Evolutionary conservation across 2,888 invertebrate genomes (phyloP).

Genomic region (Ctena decussata): DNA sequence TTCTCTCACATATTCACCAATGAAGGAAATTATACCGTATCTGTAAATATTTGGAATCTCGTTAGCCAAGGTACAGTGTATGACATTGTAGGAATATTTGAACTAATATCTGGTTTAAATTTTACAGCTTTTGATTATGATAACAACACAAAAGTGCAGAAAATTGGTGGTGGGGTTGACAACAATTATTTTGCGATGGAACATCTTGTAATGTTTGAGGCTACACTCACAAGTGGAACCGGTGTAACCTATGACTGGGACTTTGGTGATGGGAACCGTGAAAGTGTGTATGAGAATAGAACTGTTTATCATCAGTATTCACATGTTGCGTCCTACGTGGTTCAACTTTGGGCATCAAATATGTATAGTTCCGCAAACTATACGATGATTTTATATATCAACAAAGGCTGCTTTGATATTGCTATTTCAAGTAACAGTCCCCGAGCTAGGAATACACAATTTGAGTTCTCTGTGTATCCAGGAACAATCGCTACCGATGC

Average conservation of each 20-base stretch:
- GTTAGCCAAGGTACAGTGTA: constrained; percentile 11
- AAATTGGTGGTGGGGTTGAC: constrained; percentile 40
- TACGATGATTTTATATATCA: constrained; percentile 28
- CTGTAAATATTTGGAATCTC: no score
- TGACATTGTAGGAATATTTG: constrained; percentile 59
- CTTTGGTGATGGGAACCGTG: constrained; percentile 50
- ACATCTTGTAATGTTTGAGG: constrained; percentile 52
- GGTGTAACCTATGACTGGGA: constrained; percentile 64
- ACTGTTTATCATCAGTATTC: constrained; percentile 36
- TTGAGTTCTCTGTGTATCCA: constrained; percentile 53
- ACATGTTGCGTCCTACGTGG: constrained; percentile 30
- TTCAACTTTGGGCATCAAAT: constrained; percentile 53
- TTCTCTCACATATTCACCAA: no score
- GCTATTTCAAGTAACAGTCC: constrained; percentile 57
- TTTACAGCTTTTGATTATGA: constrained; percentile 41
- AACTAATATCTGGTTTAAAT: constrained; percentile 43
- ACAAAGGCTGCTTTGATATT: constrained; percentile 54
- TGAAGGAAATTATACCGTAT: no score
- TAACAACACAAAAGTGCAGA: constrained; percentile 23
- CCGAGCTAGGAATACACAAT: constrained; percentile 59
- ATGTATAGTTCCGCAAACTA: not conserved
- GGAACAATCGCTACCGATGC: constrained; percentile 67
- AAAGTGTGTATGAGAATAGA: constrained; percentile 35
- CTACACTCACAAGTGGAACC: constrained; percentile 51
- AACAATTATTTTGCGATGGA: constrained; percentile 57